Evolutionary conservation across 2,113 vertebrate genomes (phyloP).

Genomic region (Nibea coibor): DNA sequence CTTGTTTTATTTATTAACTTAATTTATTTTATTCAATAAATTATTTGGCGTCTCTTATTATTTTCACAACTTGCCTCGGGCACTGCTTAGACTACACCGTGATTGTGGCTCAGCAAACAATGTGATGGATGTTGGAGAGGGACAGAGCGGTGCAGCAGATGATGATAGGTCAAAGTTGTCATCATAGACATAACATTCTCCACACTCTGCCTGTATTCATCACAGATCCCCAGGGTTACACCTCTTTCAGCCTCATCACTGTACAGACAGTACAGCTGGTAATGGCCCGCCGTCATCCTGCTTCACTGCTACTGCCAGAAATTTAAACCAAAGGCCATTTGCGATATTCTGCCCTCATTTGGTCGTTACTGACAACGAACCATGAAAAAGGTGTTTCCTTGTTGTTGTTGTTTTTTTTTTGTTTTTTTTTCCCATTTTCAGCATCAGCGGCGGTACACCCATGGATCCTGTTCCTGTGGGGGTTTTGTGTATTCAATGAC

Average conservation of each 20-base stretch:
- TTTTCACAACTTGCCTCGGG: neutral
- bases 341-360: neutral
- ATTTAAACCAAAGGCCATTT: constrained; percentile 20
- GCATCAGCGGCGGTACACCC: constrained; percentile 29
- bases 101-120: constrained; percentile 1
- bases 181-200: constrained; percentile 24
- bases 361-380: constrained; percentile 29
- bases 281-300: neutral
- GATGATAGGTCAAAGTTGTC: constrained; percentile 24
- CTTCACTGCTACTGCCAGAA: constrained; percentile 2
- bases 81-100: neutral
- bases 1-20: neutral
- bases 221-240: constrained; percentile 7
- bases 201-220: constrained; percentile 21
- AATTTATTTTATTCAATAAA: neutral
- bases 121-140: constrained; percentile 9
- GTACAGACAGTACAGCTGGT: neutral
- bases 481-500: constrained; percentile 59
- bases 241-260: constrained; percentile 11
- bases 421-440: constrained; percentile 30
- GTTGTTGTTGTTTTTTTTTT: constrained; percentile 14
- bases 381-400: constrained; percentile 35
- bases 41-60: neutral
- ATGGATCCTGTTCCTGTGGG: constrained; percentile 27
- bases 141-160: constrained; percentile 6